A percentile compares a stretch with the other conserved stretches of the same genome.
Conservation (phyloP, 2,113 vertebrate species). For the Macrotis lagotis region DNA sequence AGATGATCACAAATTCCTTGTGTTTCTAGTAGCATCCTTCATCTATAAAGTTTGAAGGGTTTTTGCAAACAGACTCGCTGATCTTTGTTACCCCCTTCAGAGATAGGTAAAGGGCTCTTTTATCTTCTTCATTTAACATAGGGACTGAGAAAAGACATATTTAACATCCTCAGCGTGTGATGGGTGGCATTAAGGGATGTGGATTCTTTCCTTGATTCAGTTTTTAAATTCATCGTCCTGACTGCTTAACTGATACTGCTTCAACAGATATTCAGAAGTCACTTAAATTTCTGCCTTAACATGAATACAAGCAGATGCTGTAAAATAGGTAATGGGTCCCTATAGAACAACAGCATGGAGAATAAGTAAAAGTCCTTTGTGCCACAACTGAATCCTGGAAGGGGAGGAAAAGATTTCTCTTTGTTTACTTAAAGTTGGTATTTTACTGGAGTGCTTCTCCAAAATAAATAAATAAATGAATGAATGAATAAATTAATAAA, state of each 20-base stretch:
- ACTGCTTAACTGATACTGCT: constrained; percentile 31
- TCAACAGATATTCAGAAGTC: constrained; percentile 15
- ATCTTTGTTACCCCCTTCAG: constrained; percentile 45
- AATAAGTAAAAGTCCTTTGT: neutral
- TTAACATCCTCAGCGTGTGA: constrained; percentile 53
- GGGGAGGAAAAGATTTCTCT: neutral
- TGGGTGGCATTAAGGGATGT: constrained; percentile 33
- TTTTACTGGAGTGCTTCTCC: neutral
- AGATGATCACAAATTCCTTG: constrained; percentile 48
- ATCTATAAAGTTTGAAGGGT: constrained; percentile 33
- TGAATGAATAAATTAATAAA: too few species aligned
- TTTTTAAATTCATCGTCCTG: constrained; percentile 42
- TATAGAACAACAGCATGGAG: neutral
- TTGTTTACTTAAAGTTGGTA: neutral
- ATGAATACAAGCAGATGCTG: constrained; percentile 20
- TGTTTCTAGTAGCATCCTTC: constrained; percentile 59
- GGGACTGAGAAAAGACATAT: constrained; percentile 35
- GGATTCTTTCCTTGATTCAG: constrained; percentile 23
- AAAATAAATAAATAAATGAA: neutral
- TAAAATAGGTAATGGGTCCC: neutral
- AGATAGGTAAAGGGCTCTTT: constrained; percentile 29
- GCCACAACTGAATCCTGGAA: neutral
- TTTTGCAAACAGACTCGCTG: constrained; percentile 47
- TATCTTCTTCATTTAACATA: constrained; percentile 28
- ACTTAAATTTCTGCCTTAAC: constrained; percentile 20